Conservation (phyloP, 2,113 vertebrate species). For the Dicaeum eximium region DNA sequence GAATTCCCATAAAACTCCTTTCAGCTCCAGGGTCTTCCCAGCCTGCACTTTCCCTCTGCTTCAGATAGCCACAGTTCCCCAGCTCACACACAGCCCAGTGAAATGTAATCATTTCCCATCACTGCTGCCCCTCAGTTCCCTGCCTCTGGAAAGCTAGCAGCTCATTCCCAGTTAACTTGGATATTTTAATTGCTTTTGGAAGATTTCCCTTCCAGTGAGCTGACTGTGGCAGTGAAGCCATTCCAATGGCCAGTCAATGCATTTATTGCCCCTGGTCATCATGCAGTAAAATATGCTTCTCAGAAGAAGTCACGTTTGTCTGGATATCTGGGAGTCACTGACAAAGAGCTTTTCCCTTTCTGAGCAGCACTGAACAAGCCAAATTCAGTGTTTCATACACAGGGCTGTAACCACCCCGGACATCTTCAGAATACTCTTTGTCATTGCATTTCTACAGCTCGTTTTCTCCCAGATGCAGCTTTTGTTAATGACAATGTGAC, state of each 20-base stretch:
- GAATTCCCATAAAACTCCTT: neutral
- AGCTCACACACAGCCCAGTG: neutral
- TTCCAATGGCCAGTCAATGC: neutral
- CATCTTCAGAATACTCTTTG: neutral
- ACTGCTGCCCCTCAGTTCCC: neutral
- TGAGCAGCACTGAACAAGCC: neutral
- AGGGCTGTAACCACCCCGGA: neutral
- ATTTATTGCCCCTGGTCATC: neutral
- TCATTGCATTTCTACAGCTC: neutral
- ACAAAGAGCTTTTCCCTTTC: neutral
- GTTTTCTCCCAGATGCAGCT: neutral
- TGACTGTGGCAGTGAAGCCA: neutral
- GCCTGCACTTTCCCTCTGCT: neutral
- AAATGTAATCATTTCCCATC: neutral
- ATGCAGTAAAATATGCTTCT: neutral
- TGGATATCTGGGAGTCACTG: neutral
- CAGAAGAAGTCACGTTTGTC: neutral
- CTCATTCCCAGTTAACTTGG: neutral
- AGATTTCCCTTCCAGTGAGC: neutral
- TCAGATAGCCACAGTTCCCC: neutral
- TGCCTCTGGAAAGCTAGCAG: neutral
- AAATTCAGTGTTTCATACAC: neutral
- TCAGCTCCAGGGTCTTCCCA: neutral
- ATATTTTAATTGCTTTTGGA: slow-evolving; percentile 19
- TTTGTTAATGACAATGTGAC: neutral